Conservation (phyloP, 1,140 invertebrate genomes). For the Colletes gigas region DNA sequence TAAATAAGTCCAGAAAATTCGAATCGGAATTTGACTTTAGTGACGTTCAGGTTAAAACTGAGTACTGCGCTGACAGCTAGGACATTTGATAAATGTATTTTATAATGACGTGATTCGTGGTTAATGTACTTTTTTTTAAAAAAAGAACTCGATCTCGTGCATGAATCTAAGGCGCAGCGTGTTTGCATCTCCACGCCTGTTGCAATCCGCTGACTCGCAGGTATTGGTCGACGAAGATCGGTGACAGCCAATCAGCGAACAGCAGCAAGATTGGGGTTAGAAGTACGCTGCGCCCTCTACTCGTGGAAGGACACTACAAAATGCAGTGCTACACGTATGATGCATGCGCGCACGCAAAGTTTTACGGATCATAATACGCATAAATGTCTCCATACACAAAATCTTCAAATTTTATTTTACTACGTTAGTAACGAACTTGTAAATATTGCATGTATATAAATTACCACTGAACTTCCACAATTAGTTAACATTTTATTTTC, state of each 20-base stretch:
- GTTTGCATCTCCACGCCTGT: not conserved
- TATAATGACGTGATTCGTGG: not conserved
- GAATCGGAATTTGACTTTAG: not conserved
- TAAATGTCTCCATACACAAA: not conserved
- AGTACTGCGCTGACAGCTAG: conserved; percentile 8
- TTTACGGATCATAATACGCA: too few relatives aligned
- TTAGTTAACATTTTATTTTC: not conserved
- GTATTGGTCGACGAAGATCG: too few relatives aligned
- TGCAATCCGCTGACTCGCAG: too few relatives aligned
- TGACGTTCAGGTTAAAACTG: conserved; percentile 7
- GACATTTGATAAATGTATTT: not conserved
- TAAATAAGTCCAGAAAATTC: not conserved
- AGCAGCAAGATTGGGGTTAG: too few relatives aligned
- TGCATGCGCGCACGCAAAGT: not conserved
- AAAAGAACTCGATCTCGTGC: not conserved
- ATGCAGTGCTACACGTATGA: not conserved
- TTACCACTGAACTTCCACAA: not conserved
- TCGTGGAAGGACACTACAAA: too few relatives aligned
- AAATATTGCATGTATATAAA: conserved; percentile 8
- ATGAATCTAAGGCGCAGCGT: not conserved
- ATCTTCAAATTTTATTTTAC: conserved; percentile 2
- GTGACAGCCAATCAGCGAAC: too few relatives aligned
- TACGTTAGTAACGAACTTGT: not conserved
- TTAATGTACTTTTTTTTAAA: not conserved
- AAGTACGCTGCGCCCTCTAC: too few relatives aligned